Evolutionary conservation across 2,797 vertebrate species (phyloP).

Genomic region (Syngnathus acus): DNA sequence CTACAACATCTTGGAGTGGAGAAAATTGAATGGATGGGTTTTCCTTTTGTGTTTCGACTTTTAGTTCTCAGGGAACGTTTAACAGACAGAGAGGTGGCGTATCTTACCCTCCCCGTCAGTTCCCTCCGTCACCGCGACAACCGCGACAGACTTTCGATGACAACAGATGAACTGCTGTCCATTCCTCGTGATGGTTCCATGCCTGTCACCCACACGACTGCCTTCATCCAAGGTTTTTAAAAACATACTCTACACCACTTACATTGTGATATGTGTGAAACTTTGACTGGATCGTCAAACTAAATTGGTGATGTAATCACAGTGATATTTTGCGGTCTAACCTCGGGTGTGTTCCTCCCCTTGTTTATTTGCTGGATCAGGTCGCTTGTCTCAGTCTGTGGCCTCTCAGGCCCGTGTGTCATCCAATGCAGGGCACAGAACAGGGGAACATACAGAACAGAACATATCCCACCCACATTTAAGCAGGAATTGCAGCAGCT

Average conservation of each 20-base stretch:
- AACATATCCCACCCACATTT: slow-evolving; percentile 6
- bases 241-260: background rate
- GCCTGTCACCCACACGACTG: slow-evolving; percentile 62
- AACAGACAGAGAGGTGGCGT: slow-evolving; percentile 63
- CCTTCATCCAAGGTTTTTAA: slow-evolving; percentile 43
- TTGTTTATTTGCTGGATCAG: slow-evolving; percentile 23
- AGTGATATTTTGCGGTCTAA: background rate
- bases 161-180: slow-evolving; percentile 80
- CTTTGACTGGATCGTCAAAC: background rate
- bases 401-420: background rate
- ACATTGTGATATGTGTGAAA: background rate
- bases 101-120: slow-evolving; percentile 53
- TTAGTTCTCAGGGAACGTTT: slow-evolving; percentile 62
- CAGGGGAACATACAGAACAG: background rate
- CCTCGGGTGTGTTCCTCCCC: too few species aligned
- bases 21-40: background rate
- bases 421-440: slow-evolving; percentile 6
- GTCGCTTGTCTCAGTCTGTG: slow-evolving; percentile 22
- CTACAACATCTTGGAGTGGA: too few species aligned
- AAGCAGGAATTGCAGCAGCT: slow-evolving; percentile 8
- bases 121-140: slow-evolving; percentile 46
- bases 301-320: background rate
- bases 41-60: slow-evolving; percentile 17
- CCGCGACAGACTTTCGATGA: slow-evolving; percentile 73
- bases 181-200: slow-evolving; percentile 77